Conservation (phyloP, 2,113 vertebrate genomes). For the Steatornis caripensis region DNA sequence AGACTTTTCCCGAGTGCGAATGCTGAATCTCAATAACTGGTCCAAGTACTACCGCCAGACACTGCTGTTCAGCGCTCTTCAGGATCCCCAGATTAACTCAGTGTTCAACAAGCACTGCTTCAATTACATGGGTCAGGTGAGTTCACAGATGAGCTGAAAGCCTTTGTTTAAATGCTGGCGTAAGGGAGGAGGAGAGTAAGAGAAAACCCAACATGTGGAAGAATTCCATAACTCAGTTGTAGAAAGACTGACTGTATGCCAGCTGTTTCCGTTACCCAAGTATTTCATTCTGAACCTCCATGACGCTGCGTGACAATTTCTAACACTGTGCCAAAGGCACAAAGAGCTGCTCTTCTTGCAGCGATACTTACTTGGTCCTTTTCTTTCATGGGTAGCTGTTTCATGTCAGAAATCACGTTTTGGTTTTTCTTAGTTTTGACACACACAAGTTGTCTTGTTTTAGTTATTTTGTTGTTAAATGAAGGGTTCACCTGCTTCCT, state of each 20-base stretch:
- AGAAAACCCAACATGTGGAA: rapidly evolving
- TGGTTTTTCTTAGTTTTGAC: not conserved
- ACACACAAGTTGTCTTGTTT: not conserved
- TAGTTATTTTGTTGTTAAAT: not conserved
- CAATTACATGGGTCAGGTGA: constrained; percentile 89
- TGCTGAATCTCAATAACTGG: constrained; percentile 93
- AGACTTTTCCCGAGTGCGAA: constrained; percentile 93
- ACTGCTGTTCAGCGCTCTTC: constrained; percentile 87
- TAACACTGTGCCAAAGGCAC: not conserved
- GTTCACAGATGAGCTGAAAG: not conserved
- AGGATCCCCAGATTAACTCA: constrained; percentile 90
- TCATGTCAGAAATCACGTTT: not conserved
- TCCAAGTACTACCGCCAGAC: constrained; percentile 90
- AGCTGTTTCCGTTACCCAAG: not conserved
- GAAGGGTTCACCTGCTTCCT: not conserved
- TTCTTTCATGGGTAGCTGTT: not conserved
- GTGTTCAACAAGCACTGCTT: constrained; percentile 87
- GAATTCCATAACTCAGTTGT: not conserved
- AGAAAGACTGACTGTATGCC: not conserved
- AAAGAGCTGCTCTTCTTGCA: not conserved
- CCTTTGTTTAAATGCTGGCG: not conserved
- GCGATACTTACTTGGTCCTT: not conserved
- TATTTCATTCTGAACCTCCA: not conserved
- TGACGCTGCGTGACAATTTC: not conserved
- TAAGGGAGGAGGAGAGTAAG: not conserved